Evolutionary conservation across 53 echinoderm and acorn worm genomes (phyloP).

Genomic region (Arbacia lixula): DNA sequence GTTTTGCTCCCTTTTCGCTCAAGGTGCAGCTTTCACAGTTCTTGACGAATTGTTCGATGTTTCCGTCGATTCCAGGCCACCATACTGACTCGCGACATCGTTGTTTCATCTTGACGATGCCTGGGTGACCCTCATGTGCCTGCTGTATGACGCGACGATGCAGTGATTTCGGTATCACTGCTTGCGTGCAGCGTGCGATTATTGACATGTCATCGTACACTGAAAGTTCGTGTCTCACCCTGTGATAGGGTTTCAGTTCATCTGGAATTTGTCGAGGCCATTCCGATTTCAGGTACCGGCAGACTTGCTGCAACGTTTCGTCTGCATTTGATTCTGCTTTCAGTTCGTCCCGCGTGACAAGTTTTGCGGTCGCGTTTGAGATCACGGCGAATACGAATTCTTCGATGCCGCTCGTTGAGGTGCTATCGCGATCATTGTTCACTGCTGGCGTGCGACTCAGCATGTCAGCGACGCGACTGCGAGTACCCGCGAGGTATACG

Average conservation of each 20-base stretch:
- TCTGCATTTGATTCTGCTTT: slow-evolving; percentile 38
- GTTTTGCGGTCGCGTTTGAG: background rate
- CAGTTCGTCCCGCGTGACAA: slow-evolving; percentile 34
- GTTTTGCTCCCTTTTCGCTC: slow-evolving; percentile 54
- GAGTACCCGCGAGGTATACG: slow-evolving; percentile 55
- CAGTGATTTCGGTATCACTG: slow-evolving; percentile 58
- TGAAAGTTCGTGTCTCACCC: slow-evolving; percentile 52
- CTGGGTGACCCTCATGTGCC: slow-evolving; percentile 70
- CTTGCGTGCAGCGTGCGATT: slow-evolving; percentile 41
- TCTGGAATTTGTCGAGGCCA: too few relatives aligned
- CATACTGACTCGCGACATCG: slow-evolving; percentile 58
- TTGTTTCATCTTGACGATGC: slow-evolving; percentile 70
- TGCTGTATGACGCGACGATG: slow-evolving; percentile 30
- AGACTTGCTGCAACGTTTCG: slow-evolving; percentile 23
- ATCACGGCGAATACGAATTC: slow-evolving; percentile 15
- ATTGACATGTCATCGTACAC: slow-evolving; percentile 41
- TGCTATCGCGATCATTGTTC: background rate
- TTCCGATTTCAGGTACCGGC: too few relatives aligned
- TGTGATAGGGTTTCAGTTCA: too few relatives aligned
- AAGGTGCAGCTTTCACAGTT: slow-evolving; percentile 46
- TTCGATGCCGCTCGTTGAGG: slow-evolving; percentile 14
- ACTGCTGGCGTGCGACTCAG: slow-evolving; percentile 35
- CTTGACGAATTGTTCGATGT: slow-evolving; percentile 3
- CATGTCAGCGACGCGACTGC: slow-evolving; percentile 67
- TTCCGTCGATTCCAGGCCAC: slow-evolving; percentile 73